Base-by-base conservation (phyloP, 2,888 invertebrate genomes). In the Thera obeliscata region DNA sequence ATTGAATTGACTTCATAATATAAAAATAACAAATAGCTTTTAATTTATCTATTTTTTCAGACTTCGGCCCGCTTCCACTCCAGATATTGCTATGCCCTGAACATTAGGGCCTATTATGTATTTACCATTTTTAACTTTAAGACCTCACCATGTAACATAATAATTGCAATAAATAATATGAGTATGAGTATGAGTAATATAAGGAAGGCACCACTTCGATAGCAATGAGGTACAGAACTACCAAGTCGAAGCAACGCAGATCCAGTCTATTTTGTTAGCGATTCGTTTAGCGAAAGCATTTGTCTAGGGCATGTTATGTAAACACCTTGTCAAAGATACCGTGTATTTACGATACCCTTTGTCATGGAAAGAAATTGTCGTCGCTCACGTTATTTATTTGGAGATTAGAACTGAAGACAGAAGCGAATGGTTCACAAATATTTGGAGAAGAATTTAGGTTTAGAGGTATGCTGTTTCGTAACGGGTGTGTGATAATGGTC, bases 281-380 rank as follows among this genome's bases (percentile, higher is more conserved):
- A 55, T 46, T 54, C 62, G 41, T 41, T 56, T 2, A 22, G 3
- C 3, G 6, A 33, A 12, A 48, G 11, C 58, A 12, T n/a, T 55
- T 67, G 66, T 67, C 60, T 60, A 50, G 38, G n/a, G 64, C 22
- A n/a, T 35, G 69, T 62, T 62, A 59, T 52, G 63, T 66, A 63
- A 66, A 64, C 66, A 69, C 59, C 52, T 60, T 61, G 68, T 68
- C 59, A 61, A 52, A 57, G 56, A 69, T 66, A 66, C 60, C 55
- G 49, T 55, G 60, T 66, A 63, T 61, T 63, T 63, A 61, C 60
- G 57, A 64, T 59, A 69, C 66, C 61, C 66, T 66, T 59, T 63
- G 63, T 69, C 60, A 66, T 60, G 59, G 41, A 46, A 62, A 60
- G 56, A 67, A 22, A 61, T 49, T 61, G 67, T 56, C 41, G 12